Percentiles rank a stretch among this genome's conserved stretches.
phyloP scores from a whole-genome alignment of 2,888 invertebrate genomes.

The Epinotia ramella region DNA sequence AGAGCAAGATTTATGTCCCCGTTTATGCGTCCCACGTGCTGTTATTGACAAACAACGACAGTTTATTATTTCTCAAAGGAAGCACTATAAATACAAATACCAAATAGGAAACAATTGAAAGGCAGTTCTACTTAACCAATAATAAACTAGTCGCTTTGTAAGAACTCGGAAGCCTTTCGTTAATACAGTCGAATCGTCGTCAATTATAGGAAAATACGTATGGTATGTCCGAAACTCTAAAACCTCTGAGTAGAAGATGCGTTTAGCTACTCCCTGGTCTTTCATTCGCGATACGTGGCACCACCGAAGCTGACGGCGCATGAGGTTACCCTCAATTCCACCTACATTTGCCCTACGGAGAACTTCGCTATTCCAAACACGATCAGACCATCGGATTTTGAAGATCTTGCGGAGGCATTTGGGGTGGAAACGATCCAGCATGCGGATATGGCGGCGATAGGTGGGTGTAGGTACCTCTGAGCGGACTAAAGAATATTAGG shows the following conservation, averaged over 20 bases:
- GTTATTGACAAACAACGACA: conserved; percentile 15
- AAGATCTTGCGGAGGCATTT: not conserved
- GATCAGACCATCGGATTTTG: not conserved
- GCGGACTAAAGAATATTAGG: not conserved
- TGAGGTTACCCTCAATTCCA: too few relatives aligned
- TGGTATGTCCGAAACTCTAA: too few relatives aligned
- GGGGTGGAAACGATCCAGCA: not conserved
- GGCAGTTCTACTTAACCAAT: not conserved
- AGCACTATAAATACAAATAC: not conserved
- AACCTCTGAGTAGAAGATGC: not conserved
- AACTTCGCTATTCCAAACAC: not conserved
- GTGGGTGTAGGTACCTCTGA: too few relatives aligned
- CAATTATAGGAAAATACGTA: too few relatives aligned
- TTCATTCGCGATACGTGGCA: not conserved
- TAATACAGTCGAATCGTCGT: too few relatives aligned
- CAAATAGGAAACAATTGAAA: not conserved
- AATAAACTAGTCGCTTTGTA: not conserved
- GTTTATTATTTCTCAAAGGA: conserved; percentile 1
- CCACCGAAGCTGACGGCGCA: not conserved
- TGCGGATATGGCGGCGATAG: not conserved
- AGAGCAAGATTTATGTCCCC: conserved; percentile 12
- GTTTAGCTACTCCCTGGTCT: not conserved
- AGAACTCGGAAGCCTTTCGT: too few relatives aligned
- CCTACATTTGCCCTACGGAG: not conserved
- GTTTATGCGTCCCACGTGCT: conserved; percentile 5